A percentile compares a stretch with the other conserved stretches of the same genome.
These are phyloP conservation scores for Decapterus maruadsi DNA, from an alignment of 2,797 vertebrate species.

Conservation along the genomic window DNA sequence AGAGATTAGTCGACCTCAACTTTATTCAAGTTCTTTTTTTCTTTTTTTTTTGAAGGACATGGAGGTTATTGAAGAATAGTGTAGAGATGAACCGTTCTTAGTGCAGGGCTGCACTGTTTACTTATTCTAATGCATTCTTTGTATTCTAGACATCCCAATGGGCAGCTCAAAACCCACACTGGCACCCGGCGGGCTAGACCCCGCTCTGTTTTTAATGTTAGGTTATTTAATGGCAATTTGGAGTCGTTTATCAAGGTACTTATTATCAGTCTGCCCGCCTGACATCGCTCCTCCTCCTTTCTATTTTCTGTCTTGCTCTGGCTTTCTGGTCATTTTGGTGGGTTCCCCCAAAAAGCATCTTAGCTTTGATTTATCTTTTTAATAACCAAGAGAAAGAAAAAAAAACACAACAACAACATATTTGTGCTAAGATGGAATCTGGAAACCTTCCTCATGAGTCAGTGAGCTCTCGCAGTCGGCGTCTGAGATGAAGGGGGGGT, in stretches of 20 bases:
- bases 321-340: conserved; percentile 68
- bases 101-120: conserved; percentile 40
- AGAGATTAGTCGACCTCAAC: conserved; percentile 23
- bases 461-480: conserved; percentile 44
- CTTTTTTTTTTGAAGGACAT: conserved; percentile 24
- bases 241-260: conserved; percentile 97
- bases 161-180: conserved; percentile 92
- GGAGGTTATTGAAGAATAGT: not conserved
- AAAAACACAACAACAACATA: not conserved
- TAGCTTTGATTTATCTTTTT: conserved; percentile 45
- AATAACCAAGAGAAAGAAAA: conserved; percentile 11
- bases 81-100: conserved; percentile 7
- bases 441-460: conserved; percentile 62
- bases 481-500: conserved; percentile 37
- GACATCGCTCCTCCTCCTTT: conserved; percentile 75
- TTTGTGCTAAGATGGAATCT: conserved; percentile 61
- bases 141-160: conserved; percentile 91
- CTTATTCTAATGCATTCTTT: conserved; percentile 67
- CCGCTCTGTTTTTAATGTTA: conserved; percentile 94
- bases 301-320: conserved; percentile 78
- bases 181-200: conserved; percentile 91
- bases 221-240: conserved; percentile 98
- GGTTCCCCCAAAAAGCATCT: conserved; percentile 68
- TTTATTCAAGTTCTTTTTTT: conserved; percentile 14
- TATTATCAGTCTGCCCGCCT: conserved; percentile 72